Evolutionary conservation across 1,140 invertebrate species (phyloP).

Genomic region (Magallana angulata): DNA sequence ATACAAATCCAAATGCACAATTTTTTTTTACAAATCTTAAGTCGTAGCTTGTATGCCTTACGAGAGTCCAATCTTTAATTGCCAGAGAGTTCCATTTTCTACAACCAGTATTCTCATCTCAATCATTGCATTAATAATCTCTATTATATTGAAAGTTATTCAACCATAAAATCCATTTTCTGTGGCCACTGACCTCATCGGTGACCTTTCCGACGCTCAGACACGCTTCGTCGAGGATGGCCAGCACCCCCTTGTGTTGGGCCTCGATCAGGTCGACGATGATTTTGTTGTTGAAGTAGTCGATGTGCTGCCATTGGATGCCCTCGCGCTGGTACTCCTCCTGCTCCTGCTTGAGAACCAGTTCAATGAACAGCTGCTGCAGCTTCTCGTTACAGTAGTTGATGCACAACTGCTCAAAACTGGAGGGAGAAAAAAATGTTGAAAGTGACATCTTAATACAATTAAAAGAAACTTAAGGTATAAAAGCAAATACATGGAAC

Average conservation of each 20-base stretch:
- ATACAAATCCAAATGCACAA: too few relatives aligned
- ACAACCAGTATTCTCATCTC: too few relatives aligned
- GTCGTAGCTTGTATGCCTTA: too few relatives aligned
- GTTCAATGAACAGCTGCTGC: constrained; percentile 96
- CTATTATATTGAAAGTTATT: too few relatives aligned
- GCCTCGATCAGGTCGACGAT: constrained; percentile 96
- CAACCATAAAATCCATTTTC: too few relatives aligned
- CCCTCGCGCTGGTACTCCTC: constrained; percentile 96
- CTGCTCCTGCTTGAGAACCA: constrained; percentile 97
- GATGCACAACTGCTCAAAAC: constrained; percentile 97
- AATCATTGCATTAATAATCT: too few relatives aligned
- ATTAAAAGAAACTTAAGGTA: too few relatives aligned
- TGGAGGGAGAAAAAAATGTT: constrained; percentile 60
- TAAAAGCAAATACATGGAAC: too few relatives aligned
- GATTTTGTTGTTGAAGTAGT: constrained; percentile 90
- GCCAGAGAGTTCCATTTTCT: too few relatives aligned
- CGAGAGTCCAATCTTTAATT: too few relatives aligned
- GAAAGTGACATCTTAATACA: too few relatives aligned
- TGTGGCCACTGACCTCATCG: constrained; percentile 83
- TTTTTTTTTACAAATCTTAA: too few relatives aligned
- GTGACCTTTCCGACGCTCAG: constrained; percentile 95
- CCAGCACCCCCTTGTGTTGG: constrained; percentile 92
- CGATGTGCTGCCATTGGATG: constrained; percentile 91
- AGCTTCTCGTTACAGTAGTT: constrained; percentile 99
- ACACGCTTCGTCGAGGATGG: constrained; percentile 97